These are phyloP conservation scores for Agrypnus murinus DNA, from an alignment of 2,888 invertebrate genomes.

Conservation along the genomic window DNA sequence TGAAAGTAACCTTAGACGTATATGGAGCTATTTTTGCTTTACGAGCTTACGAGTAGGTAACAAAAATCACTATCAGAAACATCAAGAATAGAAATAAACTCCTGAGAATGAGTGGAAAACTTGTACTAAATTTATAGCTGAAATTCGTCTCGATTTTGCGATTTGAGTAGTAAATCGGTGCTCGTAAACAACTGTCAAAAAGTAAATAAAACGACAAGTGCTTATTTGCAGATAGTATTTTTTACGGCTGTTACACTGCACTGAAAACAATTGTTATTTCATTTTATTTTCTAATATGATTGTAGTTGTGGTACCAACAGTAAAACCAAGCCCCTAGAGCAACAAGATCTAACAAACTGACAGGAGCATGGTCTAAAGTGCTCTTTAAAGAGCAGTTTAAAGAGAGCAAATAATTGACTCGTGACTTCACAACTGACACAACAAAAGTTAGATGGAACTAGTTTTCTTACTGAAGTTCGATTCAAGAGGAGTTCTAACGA, in stretches of 20 bases:
- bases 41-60: conserved; percentile 8
- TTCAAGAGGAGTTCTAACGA: background rate
- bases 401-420: conserved; percentile 33
- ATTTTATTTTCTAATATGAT: conserved; percentile 2
- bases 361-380: conserved; percentile 25
- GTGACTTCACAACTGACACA: conserved; percentile 27
- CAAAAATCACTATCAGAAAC: conserved; percentile 15
- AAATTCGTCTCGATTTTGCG: conserved; percentile 9
- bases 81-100: conserved; percentile 7
- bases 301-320: background rate
- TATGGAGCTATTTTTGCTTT: conserved; percentile 13
- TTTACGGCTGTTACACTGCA: conserved; percentile 23
- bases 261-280: background rate
- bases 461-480: conserved; percentile 14
- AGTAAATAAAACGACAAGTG: background rate
- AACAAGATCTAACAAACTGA: conserved; percentile 1
- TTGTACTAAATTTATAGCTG: conserved; percentile 13
- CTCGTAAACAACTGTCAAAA: conserved; percentile 25
- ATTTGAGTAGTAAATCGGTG: conserved; percentile 15
- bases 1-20: conserved; percentile 22
- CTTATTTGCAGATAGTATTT: background rate
- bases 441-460: conserved; percentile 18
- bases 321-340: background rate
- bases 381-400: conserved; percentile 29
- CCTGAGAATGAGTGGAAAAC: conserved; percentile 4